A percentile compares a stretch with the other conserved stretches of the same genome.
Conservation (phyloP, 1,140 invertebrate species). For the Aphis craccivora region DNA sequence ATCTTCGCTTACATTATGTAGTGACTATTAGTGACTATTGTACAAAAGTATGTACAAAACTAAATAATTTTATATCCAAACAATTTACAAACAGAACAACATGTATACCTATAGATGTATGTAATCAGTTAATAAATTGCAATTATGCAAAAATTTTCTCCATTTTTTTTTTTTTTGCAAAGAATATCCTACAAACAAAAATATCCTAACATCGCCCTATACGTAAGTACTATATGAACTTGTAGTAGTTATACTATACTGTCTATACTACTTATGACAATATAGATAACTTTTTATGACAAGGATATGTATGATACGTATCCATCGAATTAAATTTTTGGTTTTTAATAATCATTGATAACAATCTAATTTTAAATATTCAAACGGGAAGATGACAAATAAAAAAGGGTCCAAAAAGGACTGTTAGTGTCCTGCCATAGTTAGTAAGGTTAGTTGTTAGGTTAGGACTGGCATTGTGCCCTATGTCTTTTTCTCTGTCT, state of each 20-base stretch:
- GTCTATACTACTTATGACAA: neutral
- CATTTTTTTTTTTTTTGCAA: neutral
- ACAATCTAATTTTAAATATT: slow-evolving; percentile 29
- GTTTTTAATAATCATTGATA: neutral
- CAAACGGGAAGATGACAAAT: neutral
- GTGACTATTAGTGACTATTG: neutral
- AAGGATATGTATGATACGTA: neutral
- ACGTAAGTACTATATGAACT: neutral
- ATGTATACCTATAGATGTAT: neutral
- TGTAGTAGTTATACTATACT: too few relatives aligned
- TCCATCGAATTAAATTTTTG: neutral
- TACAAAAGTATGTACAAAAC: neutral
- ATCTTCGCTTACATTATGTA: neutral
- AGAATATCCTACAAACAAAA: neutral
- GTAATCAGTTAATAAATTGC: neutral
- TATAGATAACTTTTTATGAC: neutral
- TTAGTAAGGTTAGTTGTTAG: slow-evolving; percentile 28
- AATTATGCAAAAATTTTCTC: neutral
- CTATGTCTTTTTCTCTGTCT: slow-evolving; percentile 36
- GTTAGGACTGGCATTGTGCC: slow-evolving; percentile 53
- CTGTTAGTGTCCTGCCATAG: neutral
- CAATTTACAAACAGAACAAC: neutral
- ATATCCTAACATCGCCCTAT: neutral
- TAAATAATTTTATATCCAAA: neutral
- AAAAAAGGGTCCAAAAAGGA: neutral